phyloP scores from a whole-genome alignment of 1,140 invertebrate species.

The Orchesella cincta region DNA sequence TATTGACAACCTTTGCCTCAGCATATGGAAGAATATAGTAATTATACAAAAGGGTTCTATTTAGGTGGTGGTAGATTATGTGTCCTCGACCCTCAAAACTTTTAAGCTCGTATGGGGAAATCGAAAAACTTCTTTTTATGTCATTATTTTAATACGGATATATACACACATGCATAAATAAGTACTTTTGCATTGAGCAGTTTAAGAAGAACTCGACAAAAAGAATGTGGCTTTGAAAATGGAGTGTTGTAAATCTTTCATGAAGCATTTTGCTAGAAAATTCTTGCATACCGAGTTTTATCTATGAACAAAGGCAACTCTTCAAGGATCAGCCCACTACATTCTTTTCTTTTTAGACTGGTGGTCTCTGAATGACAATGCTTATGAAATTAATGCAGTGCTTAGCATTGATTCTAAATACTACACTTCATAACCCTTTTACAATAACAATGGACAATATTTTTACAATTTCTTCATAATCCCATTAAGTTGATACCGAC shows the following conservation, averaged over 20 bases:
- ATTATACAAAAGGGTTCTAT: too few relatives aligned
- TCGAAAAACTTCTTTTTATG: not conserved
- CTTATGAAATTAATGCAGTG: not conserved
- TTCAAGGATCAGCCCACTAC: not conserved
- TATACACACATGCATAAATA: not conserved
- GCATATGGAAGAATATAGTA: too few relatives aligned
- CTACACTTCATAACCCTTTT: not conserved
- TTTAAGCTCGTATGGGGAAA: not conserved
- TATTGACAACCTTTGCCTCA: too few relatives aligned
- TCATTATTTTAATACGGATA: not conserved
- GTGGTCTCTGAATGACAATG: not conserved
- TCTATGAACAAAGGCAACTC: not conserved
- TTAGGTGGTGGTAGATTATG: not conserved
- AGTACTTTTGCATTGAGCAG: not conserved
- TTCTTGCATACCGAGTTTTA: not conserved
- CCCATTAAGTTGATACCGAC: conserved; percentile 7
- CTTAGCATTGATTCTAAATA: not conserved
- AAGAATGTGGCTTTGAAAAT: not conserved
- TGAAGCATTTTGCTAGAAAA: not conserved
- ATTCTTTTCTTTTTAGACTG: not conserved
- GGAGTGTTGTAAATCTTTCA: conserved; percentile 1
- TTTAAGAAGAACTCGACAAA: not conserved
- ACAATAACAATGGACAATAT: not conserved
- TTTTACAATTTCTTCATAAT: not conserved
- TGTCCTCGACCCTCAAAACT: not conserved